Base-by-base conservation (phyloP, 2,797 vertebrate species). In the Holocentrus rufus region DNA sequence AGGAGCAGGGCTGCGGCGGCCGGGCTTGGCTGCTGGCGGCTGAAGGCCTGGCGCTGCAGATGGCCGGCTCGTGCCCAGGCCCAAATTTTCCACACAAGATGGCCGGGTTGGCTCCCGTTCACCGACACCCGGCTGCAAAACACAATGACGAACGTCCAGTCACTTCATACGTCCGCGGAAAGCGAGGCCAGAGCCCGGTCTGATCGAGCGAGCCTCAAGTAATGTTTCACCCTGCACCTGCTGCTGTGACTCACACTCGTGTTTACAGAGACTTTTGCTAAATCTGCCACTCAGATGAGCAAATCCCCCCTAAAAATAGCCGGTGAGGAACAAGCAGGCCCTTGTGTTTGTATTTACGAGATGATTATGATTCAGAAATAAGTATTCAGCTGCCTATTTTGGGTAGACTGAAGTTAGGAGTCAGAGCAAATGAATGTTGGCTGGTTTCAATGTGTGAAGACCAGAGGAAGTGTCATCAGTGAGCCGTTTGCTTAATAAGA, bases 21-120 rank as follows among this genome's bases (percentile, higher is more conserved):
- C 77, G 87, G 65, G 74, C 83, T 89, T 93, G 91, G 90, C 93
- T 84, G 74, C 75, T 72, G 81, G 76, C 67, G 84, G 91, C 85
- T 65, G 83, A 65, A 76, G 88, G 87, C 88, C 86, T 82, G 81
- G 87, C 80, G 89, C 87, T 91, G 91, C 93, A 94, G 93, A 94
- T 94, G 93, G 93, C 85, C 80, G 80, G 69, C 86, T 79, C 73
- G 69, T 78, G 89, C 90, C 91, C 91, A 92, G 90, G 91, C 89
- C 90, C 87, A 79, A 90, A 92, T 88, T 73, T 85, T 87, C 89
- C 85, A 88, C 87, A 91, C 90, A 91, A 93, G 92, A 92, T 90
- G 92, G 74, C 91, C 92, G 92, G 90, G 91, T 80, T 79, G 80
- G 88, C 88, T 93, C 89, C 89, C 83, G 72, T 85, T 90, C 88